Percentiles rank a stretch among this genome's conserved stretches.
Evolutionary conservation across 2,113 vertebrate species (phyloP).

Genomic region (Alosa alosa): DNA sequence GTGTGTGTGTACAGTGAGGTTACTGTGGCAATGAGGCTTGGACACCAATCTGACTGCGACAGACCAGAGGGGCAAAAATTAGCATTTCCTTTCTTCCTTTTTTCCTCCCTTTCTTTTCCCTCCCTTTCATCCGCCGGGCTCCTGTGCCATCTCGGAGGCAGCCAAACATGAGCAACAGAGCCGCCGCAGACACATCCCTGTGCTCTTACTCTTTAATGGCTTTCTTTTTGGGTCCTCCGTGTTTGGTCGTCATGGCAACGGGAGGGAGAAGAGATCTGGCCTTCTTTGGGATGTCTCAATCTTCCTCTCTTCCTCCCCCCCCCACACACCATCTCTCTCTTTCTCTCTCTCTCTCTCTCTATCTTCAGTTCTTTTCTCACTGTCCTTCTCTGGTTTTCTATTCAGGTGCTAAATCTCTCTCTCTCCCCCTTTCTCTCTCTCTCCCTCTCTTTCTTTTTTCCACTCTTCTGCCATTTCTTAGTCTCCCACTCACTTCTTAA

Average conservation of each 20-base stretch:
- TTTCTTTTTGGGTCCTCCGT: constrained; percentile 29
- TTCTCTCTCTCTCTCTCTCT: not conserved
- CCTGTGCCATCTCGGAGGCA: not conserved
- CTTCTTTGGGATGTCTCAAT: constrained; percentile 38
- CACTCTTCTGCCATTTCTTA: not conserved
- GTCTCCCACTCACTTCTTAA: not conserved
- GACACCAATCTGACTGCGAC: constrained; percentile 28
- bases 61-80: constrained; percentile 45
- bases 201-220: constrained; percentile 6
- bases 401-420: not conserved
- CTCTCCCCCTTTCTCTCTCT: not conserved
- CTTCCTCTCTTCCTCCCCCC: constrained; percentile 1
- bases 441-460: constrained; percentile 1
- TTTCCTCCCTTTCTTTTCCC: constrained; percentile 19
- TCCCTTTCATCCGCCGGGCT: constrained; percentile 10
- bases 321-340: not conserved
- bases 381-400: not conserved
- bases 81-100: constrained; percentile 27
- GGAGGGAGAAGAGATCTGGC: constrained; percentile 32
- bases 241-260: constrained; percentile 45
- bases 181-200: not conserved
- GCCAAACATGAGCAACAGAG: not conserved
- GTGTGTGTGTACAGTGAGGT: not conserved
- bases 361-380: not conserved
- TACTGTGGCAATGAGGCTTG: constrained; percentile 15